Percentiles rank a stretch among this genome's conserved stretches.
phyloP scores from a whole-genome alignment of 2,797 vertebrate species.

The Chiropotes sagulatus region DNA sequence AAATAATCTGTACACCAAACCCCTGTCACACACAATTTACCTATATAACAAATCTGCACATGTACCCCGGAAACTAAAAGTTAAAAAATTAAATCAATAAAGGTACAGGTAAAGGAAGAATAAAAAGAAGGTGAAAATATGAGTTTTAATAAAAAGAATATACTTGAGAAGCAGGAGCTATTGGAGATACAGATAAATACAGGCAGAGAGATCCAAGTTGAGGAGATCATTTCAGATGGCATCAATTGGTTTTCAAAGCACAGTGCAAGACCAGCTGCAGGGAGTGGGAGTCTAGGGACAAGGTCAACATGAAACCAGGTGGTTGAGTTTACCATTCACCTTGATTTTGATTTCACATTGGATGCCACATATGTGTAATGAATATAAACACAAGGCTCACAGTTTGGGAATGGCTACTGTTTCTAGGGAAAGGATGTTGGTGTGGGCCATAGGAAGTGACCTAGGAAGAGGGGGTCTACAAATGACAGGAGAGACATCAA shows the following conservation, averaged over 20 bases:
- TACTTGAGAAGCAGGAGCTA: neutral
- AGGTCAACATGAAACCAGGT: rapidly evolving
- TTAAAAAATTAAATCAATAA: neutral
- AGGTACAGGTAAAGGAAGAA: neutral
- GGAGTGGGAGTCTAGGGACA: neutral
- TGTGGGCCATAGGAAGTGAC: neutral
- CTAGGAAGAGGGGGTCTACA: neutral
- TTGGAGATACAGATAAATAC: neutral
- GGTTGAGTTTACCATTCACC: no score
- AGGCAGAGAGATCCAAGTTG: neutral
- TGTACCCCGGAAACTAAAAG: neutral
- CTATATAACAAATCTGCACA: neutral
- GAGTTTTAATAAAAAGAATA: neutral
- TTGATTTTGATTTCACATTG: neutral
- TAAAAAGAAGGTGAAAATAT: neutral
- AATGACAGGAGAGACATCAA: neutral
- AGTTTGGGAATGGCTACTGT: neutral
- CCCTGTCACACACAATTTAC: neutral
- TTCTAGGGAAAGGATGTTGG: neutral
- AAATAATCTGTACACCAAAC: neutral
- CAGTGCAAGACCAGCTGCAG: neutral
- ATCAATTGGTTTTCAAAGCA: neutral
- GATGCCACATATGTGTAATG: neutral
- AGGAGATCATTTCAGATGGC: neutral
- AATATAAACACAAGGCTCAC: neutral